phyloP scores from a whole-genome alignment of 2,797 vertebrate genomes.

The Spatula clypeata region DNA sequence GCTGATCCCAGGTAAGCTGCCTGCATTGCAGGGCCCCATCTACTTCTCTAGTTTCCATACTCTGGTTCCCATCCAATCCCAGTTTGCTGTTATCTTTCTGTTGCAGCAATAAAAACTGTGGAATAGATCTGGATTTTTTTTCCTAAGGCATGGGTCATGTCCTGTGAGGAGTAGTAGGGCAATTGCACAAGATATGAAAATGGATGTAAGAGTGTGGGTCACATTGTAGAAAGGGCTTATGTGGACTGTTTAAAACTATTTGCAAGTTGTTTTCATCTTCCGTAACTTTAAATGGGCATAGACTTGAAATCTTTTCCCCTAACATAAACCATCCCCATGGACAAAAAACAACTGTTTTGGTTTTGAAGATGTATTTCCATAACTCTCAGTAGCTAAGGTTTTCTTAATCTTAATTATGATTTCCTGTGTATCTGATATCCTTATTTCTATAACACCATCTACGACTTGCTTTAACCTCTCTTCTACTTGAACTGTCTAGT shows the following conservation, averaged over 20 bases:
- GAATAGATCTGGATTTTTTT: neutral
- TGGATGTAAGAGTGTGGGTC: neutral
- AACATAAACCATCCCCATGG: neutral
- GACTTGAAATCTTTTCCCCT: neutral
- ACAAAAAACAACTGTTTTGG: neutral
- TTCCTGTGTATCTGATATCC: neutral
- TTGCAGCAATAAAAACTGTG: neutral
- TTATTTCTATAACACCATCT: slow-evolving; percentile 34
- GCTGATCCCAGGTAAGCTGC: neutral
- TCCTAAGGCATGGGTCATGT: accelerated
- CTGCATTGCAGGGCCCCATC: accelerated
- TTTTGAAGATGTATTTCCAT: neutral
- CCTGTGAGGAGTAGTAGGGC: neutral
- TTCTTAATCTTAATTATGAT: slow-evolving; percentile 4
- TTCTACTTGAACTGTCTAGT: neutral
- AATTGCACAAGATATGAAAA: neutral
- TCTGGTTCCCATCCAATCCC: neutral
- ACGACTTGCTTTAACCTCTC: neutral
- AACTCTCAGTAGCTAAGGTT: neutral
- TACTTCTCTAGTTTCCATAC: neutral
- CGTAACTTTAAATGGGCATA: neutral
- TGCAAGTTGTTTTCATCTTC: neutral
- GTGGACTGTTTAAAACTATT: neutral
- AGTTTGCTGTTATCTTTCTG: neutral
- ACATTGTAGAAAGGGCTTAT: neutral